phyloP scores from a whole-genome alignment of 2,113 vertebrate genomes.

The Mungos mungo region DNA sequence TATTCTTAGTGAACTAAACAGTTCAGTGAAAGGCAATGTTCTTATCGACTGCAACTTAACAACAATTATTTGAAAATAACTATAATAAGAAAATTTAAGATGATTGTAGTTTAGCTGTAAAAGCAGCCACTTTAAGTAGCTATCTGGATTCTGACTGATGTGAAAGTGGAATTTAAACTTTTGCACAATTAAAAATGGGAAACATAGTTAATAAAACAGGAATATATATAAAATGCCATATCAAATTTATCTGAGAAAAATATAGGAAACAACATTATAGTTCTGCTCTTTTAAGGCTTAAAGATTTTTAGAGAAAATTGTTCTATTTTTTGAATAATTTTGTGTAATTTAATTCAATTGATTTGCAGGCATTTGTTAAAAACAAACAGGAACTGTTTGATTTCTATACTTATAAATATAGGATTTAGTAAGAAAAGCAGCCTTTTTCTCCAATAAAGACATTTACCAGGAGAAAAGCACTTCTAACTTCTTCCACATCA shows the following conservation, averaged over 20 bases:
- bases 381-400: background rate
- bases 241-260: background rate
- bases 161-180: background rate
- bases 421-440: slow-evolving; percentile 6
- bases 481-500: slow-evolving; percentile 40
- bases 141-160: background rate
- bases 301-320: slow-evolving; percentile 20
- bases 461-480: slow-evolving; percentile 17
- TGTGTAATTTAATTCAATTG: background rate
- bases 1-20: background rate
- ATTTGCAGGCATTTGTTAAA: slow-evolving; percentile 7
- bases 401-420: background rate
- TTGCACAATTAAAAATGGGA: background rate
- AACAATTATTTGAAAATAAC: background rate
- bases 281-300: background rate
- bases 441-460: background rate
- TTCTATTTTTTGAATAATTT: slow-evolving; percentile 23
- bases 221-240: background rate
- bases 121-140: background rate
- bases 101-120: background rate
- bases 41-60: background rate
- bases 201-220: background rate
- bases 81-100: slow-evolving; percentile 5
- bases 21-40: background rate
- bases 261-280: background rate